Evolutionary conservation across 2,113 vertebrate genomes (phyloP).

Genomic region (Ictidomys tridecemlineatus): DNA sequence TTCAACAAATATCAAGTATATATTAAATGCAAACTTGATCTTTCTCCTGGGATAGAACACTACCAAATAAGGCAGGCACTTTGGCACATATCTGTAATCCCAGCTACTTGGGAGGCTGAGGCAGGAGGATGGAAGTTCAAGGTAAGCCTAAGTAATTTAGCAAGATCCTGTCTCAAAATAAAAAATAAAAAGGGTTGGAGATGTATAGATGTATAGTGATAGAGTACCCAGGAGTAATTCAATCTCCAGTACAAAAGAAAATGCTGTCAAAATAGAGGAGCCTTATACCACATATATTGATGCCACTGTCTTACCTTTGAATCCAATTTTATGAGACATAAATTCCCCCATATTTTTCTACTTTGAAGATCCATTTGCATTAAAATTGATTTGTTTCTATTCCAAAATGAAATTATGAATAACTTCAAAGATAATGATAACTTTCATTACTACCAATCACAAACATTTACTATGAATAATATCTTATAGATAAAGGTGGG

Average conservation of each 20-base stretch:
- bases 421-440: not conserved
- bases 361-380: not conserved
- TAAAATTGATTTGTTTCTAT: not conserved
- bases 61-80: not conserved
- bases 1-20: not conserved
- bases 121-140: no score
- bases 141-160: no score
- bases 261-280: not conserved
- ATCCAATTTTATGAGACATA: not conserved
- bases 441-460: not conserved
- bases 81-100: no score
- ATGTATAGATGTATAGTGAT: no score
- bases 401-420: not conserved
- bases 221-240: no score
- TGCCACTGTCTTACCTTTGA: not conserved
- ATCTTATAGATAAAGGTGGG: not conserved
- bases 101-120: no score
- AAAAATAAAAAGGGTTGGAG: no score
- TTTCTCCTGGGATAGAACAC: not conserved
- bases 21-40: not conserved
- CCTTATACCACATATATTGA: not conserved
- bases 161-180: no score
- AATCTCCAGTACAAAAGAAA: no score
- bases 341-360: not conserved
- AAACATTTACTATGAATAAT: not conserved